Percentiles rank a stretch among this genome's conserved stretches.
These are phyloP conservation scores for Disparrhopalites patrizii DNA, from an alignment of 2,888 invertebrate genomes.

Conservation along the genomic window DNA sequence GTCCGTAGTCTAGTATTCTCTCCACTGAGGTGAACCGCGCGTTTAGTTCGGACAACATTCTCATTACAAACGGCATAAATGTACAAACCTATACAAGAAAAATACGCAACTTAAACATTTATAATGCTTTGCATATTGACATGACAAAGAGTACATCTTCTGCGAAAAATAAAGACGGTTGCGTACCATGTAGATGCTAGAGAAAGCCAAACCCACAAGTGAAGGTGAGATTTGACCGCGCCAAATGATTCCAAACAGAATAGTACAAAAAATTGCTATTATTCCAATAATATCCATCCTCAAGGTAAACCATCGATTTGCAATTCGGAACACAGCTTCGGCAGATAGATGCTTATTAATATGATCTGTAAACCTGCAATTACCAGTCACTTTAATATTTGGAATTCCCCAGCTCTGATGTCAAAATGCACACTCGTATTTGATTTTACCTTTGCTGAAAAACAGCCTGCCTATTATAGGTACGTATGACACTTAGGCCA, in stretches of 20 bases:
- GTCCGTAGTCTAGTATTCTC: slow-evolving; percentile 52
- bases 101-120: background rate
- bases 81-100: slow-evolving; percentile 48
- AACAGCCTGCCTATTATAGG: slow-evolving; percentile 53
- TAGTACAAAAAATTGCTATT: slow-evolving; percentile 53
- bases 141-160: no score
- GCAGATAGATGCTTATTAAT: slow-evolving; percentile 53
- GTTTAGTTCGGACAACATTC: slow-evolving; percentile 51
- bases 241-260: slow-evolving; percentile 54
- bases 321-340: slow-evolving; percentile 52
- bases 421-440: background rate
- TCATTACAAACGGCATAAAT: slow-evolving; percentile 50
- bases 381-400: background rate
- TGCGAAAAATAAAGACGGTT: no score
- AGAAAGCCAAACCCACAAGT: slow-evolving; percentile 57
- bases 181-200: slow-evolving; percentile 56
- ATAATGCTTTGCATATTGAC: no score
- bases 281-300: slow-evolving; percentile 52
- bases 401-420: background rate
- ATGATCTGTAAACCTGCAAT: slow-evolving; percentile 52
- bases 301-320: slow-evolving; percentile 53
- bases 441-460: slow-evolving; percentile 51
- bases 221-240: slow-evolving; percentile 53
- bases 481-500: slow-evolving; percentile 55
- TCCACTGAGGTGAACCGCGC: slow-evolving; percentile 54